Evolutionary conservation across 2,888 invertebrate genomes (phyloP), one percentile per base, ranked within the genome.

Genomic region (Platerodrilus igneus): DNA sequence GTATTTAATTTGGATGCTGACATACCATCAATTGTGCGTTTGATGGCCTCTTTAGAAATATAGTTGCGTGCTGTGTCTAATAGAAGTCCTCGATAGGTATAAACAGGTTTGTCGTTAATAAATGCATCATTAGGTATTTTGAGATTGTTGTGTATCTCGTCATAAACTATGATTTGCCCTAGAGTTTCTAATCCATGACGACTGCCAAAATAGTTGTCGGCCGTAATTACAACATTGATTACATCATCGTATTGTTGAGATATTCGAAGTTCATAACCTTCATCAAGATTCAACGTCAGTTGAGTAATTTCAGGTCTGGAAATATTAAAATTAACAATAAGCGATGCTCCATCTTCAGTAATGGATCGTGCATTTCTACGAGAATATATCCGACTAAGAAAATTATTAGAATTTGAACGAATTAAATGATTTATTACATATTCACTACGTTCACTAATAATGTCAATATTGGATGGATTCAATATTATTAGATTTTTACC

Each of bases 61-160:
- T 78, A 97, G 66, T 95, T 95, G 19, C 97, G 77, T 0, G 93
- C 77, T 0, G 96, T 93, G 63, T 97, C 97, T 34, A 97, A 65
- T 25, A 91, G 73, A 4, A 96, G 65, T 0, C 95, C 96, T 57
- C 97, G 76, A 69, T 94, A 90, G 0, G 83, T 78, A 68, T 89
- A 97, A 0, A 77, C 77, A 0, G 97, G 97, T 19, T 75, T 76
- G 66, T 97, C 96, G 1, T 64, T 63, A 9, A 89, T 77, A 6
- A 66, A 60, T 1, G 76, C 79, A 51, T 80, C 76, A 2, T 75
- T 71, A 0, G 80, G 76, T 15, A 86, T 75, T 70, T 79, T 67
- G 30, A 83, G 55, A 53, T 78, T 72, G 30, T 75, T 69, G 29
- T 74, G 68, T 28, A 81, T 67, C 43, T 83, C 78, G 52, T 86